phyloP scores from a whole-genome alignment of 1,140 invertebrate genomes.

The Chironomus striatipennis region DNA sequence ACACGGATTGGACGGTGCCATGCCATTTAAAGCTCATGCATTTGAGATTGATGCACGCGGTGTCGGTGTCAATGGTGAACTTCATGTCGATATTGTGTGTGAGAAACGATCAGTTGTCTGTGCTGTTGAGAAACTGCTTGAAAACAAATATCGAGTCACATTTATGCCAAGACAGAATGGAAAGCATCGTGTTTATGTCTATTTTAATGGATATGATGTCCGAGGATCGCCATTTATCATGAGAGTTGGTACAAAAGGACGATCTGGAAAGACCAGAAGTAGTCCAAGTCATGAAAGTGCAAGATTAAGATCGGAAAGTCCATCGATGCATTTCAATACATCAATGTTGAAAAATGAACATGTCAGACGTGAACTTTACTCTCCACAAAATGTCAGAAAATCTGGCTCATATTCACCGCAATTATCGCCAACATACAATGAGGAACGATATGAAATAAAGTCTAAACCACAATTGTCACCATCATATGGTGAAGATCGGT shows the following conservation, averaged over 20 bases:
- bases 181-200: conserved; percentile 84
- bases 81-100: conserved; percentile 81
- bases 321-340: conserved; percentile 39
- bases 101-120: conserved; percentile 76
- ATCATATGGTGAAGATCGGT: conserved; percentile 28
- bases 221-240: conserved; percentile 79
- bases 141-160: conserved; percentile 74
- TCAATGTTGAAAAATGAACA: conserved; percentile 28
- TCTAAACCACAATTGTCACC: conserved; percentile 34
- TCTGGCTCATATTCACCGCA: conserved; percentile 33
- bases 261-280: conserved; percentile 42
- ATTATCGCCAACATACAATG: conserved; percentile 20
- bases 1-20: conserved; percentile 60
- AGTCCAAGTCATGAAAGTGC: conserved; percentile 37
- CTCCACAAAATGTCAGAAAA: conserved; percentile 31
- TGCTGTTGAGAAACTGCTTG: conserved; percentile 70
- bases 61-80: conserved; percentile 78
- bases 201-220: conserved; percentile 94
- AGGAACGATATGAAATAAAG: conserved; percentile 36
- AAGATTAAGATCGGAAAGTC: conserved; percentile 38
- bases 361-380: conserved; percentile 22
- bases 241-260: conserved; percentile 60
- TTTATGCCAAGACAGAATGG: conserved; percentile 84
- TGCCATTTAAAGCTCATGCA: conserved; percentile 64
- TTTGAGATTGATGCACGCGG: conserved; percentile 75